Base-by-base conservation (phyloP, 2,888 invertebrate genomes). In the Orthosia gracilis region DNA sequence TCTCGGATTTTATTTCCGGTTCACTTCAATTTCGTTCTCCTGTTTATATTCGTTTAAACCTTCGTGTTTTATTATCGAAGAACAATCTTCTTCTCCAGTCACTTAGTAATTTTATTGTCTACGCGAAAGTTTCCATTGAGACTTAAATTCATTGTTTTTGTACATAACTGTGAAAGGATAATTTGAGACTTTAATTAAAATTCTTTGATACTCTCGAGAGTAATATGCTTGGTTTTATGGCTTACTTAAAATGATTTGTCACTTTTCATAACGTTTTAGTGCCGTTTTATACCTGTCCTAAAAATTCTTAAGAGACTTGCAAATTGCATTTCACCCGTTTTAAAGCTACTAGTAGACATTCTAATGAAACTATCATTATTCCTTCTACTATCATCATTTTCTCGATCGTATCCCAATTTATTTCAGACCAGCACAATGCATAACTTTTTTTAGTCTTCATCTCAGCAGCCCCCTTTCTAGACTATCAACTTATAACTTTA, bases 161-260 rank as follows among this genome's bases (percentile, higher is more conserved):
- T 49, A 55, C 17, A n/a, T 49, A 69, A 52, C 40, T 57, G 50
- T 47, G n/a, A 49, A 70, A 61, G 9, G 57, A 74, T 21, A 40
- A 80, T 71, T 84, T 49, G n/a, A 58, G 15, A 68, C 23, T 47
- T 65, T 21, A 62, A 73, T 79, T 80, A 79, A 73, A 68, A 68
- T 69, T 70, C 49, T 81, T 62, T 58, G n/a, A 52, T 58, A 26
- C 54, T 70, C 61, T 62, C 18, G n/a, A 65, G 18, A 12, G 59
- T 49, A 55, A 64, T 67, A 26, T 57, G 55, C 26, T 68, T 54
- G n/a, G 69, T 67, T 78, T 26, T 79, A 73, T 64, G 47, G 23
- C 55, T 66, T 57, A 54, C 62, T 66, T 47, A 62, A 82, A 40
- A 82, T 70, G 71, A 83, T 63, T 70, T 66, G 52, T 65, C 26